phyloP scores from a whole-genome alignment of 2,113 vertebrate genomes.

The Sylvietta virens region DNA sequence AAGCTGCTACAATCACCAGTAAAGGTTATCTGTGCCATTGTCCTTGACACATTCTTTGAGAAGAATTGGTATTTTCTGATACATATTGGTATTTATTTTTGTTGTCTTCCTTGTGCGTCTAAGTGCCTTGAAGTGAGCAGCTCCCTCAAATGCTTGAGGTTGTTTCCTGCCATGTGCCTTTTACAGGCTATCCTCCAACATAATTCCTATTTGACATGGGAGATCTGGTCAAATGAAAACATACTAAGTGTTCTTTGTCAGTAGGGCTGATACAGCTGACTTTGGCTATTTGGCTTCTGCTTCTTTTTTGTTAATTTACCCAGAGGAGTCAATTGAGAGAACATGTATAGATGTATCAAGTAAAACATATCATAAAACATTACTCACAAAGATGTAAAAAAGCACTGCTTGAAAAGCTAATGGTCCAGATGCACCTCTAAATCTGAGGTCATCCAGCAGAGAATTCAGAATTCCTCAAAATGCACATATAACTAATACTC shows the following conservation, averaged over 20 bases:
- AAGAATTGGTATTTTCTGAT: background rate
- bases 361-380: conserved; percentile 38
- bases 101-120: background rate
- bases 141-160: background rate
- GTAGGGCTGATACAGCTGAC: background rate
- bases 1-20: background rate
- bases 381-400: conserved; percentile 40
- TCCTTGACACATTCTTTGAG: background rate
- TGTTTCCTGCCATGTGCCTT: background rate
- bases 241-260: background rate
- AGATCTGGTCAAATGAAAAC: background rate
- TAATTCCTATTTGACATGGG: background rate
- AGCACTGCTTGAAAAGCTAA: conserved; percentile 56
- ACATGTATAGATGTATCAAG: background rate
- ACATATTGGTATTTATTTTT: background rate
- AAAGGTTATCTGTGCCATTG: background rate
- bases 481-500: conserved; percentile 24
- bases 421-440: conserved; percentile 41
- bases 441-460: conserved; percentile 12
- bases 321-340: conserved; percentile 11
- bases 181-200: background rate
- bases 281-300: background rate
- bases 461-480: background rate
- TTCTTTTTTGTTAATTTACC: conserved; percentile 6
- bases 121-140: background rate